These are phyloP conservation scores for Melospiza georgiana DNA, from an alignment of 2,113 vertebrate species.

Conservation along the genomic window DNA sequence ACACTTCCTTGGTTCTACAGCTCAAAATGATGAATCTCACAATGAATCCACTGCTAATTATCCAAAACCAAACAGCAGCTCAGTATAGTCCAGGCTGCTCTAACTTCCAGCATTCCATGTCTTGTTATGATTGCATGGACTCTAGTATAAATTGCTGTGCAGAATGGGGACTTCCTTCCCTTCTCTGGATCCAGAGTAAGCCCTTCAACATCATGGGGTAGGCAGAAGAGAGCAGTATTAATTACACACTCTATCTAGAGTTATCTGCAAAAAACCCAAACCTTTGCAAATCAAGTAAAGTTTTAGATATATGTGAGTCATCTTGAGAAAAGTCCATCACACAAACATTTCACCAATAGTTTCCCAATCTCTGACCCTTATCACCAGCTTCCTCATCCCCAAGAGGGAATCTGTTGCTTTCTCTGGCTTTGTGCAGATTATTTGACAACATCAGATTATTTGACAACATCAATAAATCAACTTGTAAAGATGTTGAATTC, in stretches of 20 bases:
- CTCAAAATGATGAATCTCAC: not conserved
- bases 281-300: not conserved
- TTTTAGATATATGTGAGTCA: not conserved
- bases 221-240: not conserved
- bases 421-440: not conserved
- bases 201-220: not conserved
- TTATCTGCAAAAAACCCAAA: not conserved
- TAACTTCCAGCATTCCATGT: not conserved
- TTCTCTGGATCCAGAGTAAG: not conserved
- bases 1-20: not conserved
- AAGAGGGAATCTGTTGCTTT: fast-evolving
- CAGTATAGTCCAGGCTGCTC: not conserved
- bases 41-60: not conserved
- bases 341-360: not conserved
- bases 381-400: not conserved
- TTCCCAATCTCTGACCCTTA: not conserved
- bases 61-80: not conserved
- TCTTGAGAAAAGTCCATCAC: not conserved
- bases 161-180: not conserved
- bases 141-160: not conserved
- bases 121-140: not conserved
- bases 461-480: not conserved
- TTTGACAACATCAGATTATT: not conserved
- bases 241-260: not conserved
- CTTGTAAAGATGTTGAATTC: not conserved